Base-by-base conservation (phyloP, 2,888 invertebrate genomes). In the Ceraclea dissimilis region DNA sequence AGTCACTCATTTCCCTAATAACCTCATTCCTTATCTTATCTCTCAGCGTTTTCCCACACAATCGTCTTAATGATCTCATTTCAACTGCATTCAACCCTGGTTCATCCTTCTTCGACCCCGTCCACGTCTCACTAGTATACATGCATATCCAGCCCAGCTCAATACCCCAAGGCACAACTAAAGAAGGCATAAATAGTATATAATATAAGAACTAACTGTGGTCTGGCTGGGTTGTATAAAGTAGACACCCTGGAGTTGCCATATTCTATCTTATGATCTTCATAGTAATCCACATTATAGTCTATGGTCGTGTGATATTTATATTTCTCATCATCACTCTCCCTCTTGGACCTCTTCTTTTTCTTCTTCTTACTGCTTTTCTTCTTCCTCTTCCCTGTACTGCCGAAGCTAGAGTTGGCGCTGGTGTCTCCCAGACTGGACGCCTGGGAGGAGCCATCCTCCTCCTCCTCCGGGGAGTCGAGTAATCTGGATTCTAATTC, bases 191-290 rank as follows among this genome's bases (percentile, higher is more conserved):
- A n/a, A n/a, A n/a, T n/a, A n/a, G n/a, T n/a, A n/a, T n/a, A n/a
- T n/a, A n/a, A n/a, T n/a, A n/a, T n/a, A n/a, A n/a, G 26, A 5
- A 60, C 71, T 68, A 76, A 88, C 70, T 74, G 75, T 1, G 88
- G 84, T 52, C 82, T 77, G 1, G 81, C 79, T 1, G 85, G 84
- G 54, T 80, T 78, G 60, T 83, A 80, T 13, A 89, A 74, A 1
- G 83, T 86, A 33, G 76, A 71, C 2, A 86, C 79, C 1, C 71
- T 72, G 47, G 80, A 70, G 67, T 84, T 84, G 51, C 79, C 81
- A 51, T 68, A 71, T 46, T 82, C 82, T 49, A 76, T 68, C 48
- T 70, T 73, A 63, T 75, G 78, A 64, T 87, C 87, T 49, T 78
- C 67, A 64, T 83, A 84, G 67, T 76, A 86, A 60, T 79, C 76